These are phyloP conservation scores for Lithobates sylvaticus DNA, from an alignment of 2,797 vertebrate species.

Conservation along the genomic window DNA sequence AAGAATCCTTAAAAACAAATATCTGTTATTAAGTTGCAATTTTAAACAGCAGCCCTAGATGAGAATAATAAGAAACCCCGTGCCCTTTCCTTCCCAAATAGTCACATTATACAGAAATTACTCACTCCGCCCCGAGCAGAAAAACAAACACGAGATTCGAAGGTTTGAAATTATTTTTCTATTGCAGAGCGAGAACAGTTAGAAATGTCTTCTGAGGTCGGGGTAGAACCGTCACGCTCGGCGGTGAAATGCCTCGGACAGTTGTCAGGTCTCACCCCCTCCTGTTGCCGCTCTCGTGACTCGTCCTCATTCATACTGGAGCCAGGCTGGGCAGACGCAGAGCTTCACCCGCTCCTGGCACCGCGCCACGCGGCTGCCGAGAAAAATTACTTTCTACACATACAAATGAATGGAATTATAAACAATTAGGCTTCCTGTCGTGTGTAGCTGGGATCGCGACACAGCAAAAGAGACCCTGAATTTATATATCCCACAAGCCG, in stretches of 20 bases:
- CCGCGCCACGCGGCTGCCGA: constrained; percentile 15
- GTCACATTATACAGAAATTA: neutral
- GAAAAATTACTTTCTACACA: constrained; percentile 23
- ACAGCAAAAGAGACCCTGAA: no score
- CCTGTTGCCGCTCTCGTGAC: neutral
- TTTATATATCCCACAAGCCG: no score
- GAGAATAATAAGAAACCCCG: neutral
- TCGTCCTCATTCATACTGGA: constrained; percentile 13
- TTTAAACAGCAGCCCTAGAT: neutral
- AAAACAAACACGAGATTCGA: no score
- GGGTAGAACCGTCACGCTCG: neutral
- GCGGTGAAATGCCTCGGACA: no score
- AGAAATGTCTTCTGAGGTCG: neutral
- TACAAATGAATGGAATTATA: constrained; percentile 42
- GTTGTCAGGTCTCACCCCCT: neutral
- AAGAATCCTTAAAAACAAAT: no score
- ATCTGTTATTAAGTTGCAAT: no score
- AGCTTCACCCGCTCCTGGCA: constrained; percentile 22
- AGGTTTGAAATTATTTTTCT: no score
- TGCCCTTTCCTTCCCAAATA: neutral
- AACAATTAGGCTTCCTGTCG: constrained; percentile 1
- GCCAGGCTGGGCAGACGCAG: constrained; percentile 23
- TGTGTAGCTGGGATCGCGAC: no score
- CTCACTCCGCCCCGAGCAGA: neutral
- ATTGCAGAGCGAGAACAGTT: no score